phyloP scores from a whole-genome alignment of 2,888 invertebrate species.

The Drosophila kanekoi region DNA sequence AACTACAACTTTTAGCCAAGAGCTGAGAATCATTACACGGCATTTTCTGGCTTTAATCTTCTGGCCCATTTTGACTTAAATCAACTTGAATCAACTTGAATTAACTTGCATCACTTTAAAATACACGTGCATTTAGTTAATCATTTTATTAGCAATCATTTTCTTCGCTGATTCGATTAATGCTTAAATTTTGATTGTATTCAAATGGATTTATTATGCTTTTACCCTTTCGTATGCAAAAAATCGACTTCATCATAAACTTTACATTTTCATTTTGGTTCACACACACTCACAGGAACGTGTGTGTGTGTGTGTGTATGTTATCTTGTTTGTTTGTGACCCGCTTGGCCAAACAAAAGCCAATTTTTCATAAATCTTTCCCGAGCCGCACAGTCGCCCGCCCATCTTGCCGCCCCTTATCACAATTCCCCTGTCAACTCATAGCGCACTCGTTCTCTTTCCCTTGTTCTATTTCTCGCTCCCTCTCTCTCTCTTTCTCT shows the following conservation, averaged over 20 bases:
- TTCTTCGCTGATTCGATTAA: not conserved
- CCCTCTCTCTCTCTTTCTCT: not conserved
- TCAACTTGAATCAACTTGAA: no score
- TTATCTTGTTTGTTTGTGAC: constrained; percentile 70
- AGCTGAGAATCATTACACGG: no score
- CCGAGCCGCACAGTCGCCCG: constrained; percentile 8
- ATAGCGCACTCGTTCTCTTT: constrained; percentile 1
- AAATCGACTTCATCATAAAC: constrained; percentile 58
- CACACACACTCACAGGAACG: constrained; percentile 26
- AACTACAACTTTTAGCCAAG: no score
- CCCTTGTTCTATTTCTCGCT: not conserved
- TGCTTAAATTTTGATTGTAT: constrained; percentile 10
- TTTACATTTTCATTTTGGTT: constrained; percentile 70
- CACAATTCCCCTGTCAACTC: constrained; percentile 31
- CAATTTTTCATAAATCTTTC: constrained; percentile 79
- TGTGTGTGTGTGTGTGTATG: constrained; percentile 26
- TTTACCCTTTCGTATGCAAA: constrained; percentile 8
- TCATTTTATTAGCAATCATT: not conserved
- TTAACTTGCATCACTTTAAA: not conserved
- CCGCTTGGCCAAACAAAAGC: constrained; percentile 68
- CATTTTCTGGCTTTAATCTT: no score
- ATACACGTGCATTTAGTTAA: not conserved
- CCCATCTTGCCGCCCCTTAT: constrained; percentile 28
- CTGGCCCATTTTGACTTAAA: no score
- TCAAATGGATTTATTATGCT: constrained; percentile 19